Percentiles rank a stretch among this genome's conserved stretches.
phyloP scores from a whole-genome alignment of 1,140 invertebrate species.

The Aphelinus atriplicis region DNA sequence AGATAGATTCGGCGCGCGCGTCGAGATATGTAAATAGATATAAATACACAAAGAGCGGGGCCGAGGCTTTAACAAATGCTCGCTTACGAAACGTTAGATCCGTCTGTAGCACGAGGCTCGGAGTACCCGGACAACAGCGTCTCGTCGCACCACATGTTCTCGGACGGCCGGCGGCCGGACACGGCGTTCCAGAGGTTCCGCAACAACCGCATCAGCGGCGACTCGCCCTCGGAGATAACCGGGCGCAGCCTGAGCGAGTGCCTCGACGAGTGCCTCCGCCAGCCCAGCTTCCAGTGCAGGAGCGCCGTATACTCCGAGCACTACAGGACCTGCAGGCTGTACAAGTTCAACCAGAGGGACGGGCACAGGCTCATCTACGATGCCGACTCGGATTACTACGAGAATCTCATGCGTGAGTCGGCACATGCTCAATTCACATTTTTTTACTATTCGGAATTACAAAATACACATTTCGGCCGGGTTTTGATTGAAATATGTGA shows the following conservation, averaged over 20 bases:
- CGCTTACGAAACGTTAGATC: conserved; percentile 61
- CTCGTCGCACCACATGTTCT: conserved; percentile 80
- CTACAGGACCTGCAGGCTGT: conserved; percentile 83
- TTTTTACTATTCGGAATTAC: no score
- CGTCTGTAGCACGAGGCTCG: conserved; percentile 74
- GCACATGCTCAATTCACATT: no score
- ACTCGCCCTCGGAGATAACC: conserved; percentile 90
- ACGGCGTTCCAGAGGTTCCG: conserved; percentile 89
- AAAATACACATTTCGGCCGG: no score
- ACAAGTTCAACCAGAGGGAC: conserved; percentile 86
- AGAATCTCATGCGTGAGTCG: conserved; percentile 88
- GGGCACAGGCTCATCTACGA: conserved; percentile 90
- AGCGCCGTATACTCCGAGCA: conserved; percentile 89
- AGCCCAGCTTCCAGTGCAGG: conserved; percentile 87
- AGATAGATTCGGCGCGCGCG: conserved; percentile 17
- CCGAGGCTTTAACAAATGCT: conserved; percentile 49
- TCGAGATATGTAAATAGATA: not conserved
- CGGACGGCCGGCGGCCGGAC: conserved; percentile 81
- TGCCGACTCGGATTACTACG: conserved; percentile 90
- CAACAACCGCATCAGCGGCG: conserved; percentile 83
- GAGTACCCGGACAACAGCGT: conserved; percentile 86
- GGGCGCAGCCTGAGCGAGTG: conserved; percentile 87
- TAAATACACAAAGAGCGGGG: conserved; percentile 36
- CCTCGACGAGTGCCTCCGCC: conserved; percentile 86
- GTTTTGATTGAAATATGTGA: no score